phyloP scores from a whole-genome alignment of 37 sponge, comb jelly and placozoan genomes.

The Theonella swinhoei region DNA sequence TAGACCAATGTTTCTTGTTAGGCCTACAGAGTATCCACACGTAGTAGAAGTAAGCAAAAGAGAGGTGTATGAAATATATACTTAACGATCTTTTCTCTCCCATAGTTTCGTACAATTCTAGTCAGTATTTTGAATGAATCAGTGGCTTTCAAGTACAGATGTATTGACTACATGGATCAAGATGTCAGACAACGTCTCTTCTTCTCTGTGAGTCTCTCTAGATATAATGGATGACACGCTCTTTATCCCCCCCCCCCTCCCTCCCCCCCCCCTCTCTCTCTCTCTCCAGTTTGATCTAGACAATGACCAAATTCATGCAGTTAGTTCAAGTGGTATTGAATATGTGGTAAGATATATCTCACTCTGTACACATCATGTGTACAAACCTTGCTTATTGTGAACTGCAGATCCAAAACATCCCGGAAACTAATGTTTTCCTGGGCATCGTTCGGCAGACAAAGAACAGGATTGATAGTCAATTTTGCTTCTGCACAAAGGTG shows the following conservation, averaged over 20 bases:
- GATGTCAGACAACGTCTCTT: background rate
- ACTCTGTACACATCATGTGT: too few species aligned
- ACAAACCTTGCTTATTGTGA: background rate
- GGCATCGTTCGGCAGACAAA: background rate
- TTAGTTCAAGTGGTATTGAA: background rate
- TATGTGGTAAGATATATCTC: background rate
- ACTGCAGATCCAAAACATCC: conserved; percentile 31
- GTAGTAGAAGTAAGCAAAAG: too few species aligned
- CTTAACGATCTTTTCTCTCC: too few species aligned
- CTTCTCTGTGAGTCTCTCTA: conserved; percentile 16
- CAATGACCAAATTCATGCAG: background rate
- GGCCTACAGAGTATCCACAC: too few species aligned
- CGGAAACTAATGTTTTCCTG: conserved; percentile 32
- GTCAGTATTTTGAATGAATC: background rate
- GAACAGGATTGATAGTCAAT: background rate
- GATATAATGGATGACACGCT: too few species aligned
- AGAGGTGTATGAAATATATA: too few species aligned
- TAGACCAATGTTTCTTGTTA: background rate
- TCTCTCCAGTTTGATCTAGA: background rate
- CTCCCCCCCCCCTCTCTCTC: background rate
- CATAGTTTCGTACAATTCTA: background rate
- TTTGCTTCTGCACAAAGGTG: background rate
- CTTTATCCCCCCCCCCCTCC: too few species aligned
- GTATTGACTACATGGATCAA: conserved; percentile 16
- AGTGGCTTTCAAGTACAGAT: conserved; percentile 15